Percentiles rank a stretch among this genome's conserved stretches.
Evolutionary conservation across 2,113 vertebrate genomes (phyloP).

Genomic region (Burhinus bistriatus): DNA sequence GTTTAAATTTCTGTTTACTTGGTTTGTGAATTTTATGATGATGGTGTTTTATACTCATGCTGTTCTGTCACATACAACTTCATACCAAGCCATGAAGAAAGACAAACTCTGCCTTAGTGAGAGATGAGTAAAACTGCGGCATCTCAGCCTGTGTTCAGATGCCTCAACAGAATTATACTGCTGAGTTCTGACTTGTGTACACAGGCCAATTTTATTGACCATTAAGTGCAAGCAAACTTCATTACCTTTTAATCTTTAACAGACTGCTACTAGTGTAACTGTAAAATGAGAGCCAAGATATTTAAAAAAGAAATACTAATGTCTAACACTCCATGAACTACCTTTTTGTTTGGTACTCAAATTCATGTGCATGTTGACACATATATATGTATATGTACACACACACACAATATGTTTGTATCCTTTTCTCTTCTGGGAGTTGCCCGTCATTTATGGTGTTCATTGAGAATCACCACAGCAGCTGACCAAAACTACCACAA

Average conservation of each 20-base stretch:
- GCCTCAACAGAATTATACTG: not conserved
- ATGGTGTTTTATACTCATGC: not conserved
- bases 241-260: not conserved
- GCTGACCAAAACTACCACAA: not conserved
- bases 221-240: not conserved
- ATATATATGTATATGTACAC: no score
- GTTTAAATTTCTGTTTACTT: not conserved
- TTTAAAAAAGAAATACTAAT: not conserved
- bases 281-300: not conserved
- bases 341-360: not conserved
- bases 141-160: not conserved
- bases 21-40: not conserved
- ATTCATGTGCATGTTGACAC: not conserved
- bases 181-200: not conserved
- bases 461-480: not conserved
- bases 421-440: not conserved
- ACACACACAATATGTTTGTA: not conserved
- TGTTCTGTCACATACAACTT: not conserved
- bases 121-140: not conserved
- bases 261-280: not conserved
- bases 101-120: not conserved
- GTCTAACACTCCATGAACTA: not conserved
- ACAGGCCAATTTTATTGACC: not conserved
- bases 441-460: not conserved
- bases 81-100: not conserved